Conservation (phyloP, 2,113 vertebrate species). For the Genyomyrus donnyi region DNA sequence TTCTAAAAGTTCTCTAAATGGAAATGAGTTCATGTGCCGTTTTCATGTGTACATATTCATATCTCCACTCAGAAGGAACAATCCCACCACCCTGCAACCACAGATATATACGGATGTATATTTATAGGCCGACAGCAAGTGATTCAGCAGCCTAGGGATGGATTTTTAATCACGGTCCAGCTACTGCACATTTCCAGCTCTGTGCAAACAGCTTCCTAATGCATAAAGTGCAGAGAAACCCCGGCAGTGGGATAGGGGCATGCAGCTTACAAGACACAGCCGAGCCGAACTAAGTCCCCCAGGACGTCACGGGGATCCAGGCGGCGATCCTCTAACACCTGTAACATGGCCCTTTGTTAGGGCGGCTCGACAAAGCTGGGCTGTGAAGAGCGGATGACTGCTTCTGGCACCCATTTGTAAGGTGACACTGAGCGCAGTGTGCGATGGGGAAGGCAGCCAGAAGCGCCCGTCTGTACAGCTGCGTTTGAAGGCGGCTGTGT, state of each 20-base stretch:
- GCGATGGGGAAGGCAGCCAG: not conserved
- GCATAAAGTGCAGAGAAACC: not conserved
- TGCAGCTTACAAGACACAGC: not conserved
- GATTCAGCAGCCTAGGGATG: not conserved
- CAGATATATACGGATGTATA: not conserved
- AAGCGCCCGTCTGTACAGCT: not conserved
- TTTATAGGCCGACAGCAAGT: not conserved
- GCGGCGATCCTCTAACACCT: not conserved
- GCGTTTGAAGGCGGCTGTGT: too few relatives aligned
- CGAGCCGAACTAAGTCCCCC: not conserved
- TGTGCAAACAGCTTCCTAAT: not conserved
- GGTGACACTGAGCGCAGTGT: not conserved
- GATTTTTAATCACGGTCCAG: not conserved
- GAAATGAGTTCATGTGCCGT: not conserved
- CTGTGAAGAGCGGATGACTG: not conserved
- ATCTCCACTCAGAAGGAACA: not conserved
- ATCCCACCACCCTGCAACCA: not conserved
- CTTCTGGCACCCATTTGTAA: not conserved
- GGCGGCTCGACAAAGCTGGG: not conserved
- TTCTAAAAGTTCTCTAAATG: conserved; percentile 10
- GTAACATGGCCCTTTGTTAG: not conserved
- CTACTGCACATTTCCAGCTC: not conserved
- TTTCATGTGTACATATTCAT: not conserved
- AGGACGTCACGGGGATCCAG: not conserved
- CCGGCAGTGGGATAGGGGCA: not conserved